Evolutionary conservation across 2,888 invertebrate species (phyloP), one percentile per base, ranked within the genome.

Genomic region (Amblyjoppa fuscipennis): DNA sequence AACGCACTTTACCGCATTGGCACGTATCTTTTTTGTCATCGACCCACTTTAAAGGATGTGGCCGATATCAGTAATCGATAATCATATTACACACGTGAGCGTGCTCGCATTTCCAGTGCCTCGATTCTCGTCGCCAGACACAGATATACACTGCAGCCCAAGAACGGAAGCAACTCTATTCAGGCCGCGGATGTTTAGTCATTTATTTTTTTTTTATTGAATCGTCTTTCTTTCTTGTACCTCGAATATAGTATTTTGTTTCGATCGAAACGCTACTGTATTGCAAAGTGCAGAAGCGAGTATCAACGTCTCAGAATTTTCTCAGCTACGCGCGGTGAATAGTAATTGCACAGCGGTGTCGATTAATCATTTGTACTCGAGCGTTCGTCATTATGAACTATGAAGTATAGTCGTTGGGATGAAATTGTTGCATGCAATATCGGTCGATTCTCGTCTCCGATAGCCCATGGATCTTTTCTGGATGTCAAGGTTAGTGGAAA

Each of bases 51-150:
- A n/a, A 7, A 1, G 16, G 38, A 34, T 49, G 11, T n/a, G 38
- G 31, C 64, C 66, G 51, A 83, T 88, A 89, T 88, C 87, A 90
- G 80, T 86, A 89, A 88, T 88, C 87, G 88, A 89, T 90, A 88
- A 91, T 90, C 84, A 81, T 81, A 88, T 87, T 68, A 68, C 73
- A 51, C n/a, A 25, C 61, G 16, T 25, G 25, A 34, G 20, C 28
- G 28, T 87, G 86, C 85, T 79, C 82, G 81, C 75, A 87, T 89
- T 89, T 80, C 73, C 83, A 77, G 88, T 87, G 89, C 88, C 83
- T 84, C 83, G 88, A 88, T 87, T 81, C 78, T 82, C 81, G 64
- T 80, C 81, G 70, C 53, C 73, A 70, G 41, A 41, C 31, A 11
- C 56, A 25, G 16, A 38, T 38, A 28, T 66, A 20, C 6, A 66